Conservation (phyloP, 2,797 vertebrate species). For the Acipenser transmontanus region DNA sequence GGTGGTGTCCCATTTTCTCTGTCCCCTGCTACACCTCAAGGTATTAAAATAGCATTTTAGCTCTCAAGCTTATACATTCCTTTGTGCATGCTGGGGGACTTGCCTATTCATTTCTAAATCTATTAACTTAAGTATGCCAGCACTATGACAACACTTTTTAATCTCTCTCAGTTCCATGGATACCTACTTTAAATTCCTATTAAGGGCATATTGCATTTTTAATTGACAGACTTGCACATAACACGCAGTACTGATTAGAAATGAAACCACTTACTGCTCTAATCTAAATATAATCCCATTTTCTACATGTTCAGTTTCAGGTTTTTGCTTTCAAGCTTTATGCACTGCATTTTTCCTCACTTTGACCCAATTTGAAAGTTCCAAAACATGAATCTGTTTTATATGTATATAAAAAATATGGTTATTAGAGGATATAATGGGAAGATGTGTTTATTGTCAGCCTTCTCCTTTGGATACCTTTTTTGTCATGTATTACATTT, state of each 20-base stretch:
- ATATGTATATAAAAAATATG: too few relatives aligned
- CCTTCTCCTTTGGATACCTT: too few relatives aligned
- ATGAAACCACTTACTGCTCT: constrained; percentile 10
- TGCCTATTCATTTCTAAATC: background rate
- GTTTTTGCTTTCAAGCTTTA: background rate
- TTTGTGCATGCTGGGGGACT: constrained; percentile 6
- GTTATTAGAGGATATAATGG: too few relatives aligned
- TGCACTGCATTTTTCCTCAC: background rate
- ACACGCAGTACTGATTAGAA: constrained; percentile 4
- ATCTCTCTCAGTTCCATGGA: constrained; percentile 8
- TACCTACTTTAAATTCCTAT: background rate
- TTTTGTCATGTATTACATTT: too few relatives aligned
- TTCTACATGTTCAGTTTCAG: background rate
- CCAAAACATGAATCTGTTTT: background rate
- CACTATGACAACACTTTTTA: constrained; percentile 13
- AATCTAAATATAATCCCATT: constrained; percentile 14
- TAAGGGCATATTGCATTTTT: constrained; percentile 7
- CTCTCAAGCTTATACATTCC: constrained; percentile 10
- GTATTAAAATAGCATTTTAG: constrained; percentile 45
- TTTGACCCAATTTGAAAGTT: background rate
- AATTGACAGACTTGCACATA: background rate
- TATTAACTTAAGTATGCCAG: constrained; percentile 5
- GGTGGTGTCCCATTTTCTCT: constrained; percentile 47
- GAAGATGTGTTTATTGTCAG: too few relatives aligned
- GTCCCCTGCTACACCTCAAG: constrained; percentile 42